Evolutionary conservation across 2,797 vertebrate genomes (phyloP).

Genomic region (Natrix natrix): DNA sequence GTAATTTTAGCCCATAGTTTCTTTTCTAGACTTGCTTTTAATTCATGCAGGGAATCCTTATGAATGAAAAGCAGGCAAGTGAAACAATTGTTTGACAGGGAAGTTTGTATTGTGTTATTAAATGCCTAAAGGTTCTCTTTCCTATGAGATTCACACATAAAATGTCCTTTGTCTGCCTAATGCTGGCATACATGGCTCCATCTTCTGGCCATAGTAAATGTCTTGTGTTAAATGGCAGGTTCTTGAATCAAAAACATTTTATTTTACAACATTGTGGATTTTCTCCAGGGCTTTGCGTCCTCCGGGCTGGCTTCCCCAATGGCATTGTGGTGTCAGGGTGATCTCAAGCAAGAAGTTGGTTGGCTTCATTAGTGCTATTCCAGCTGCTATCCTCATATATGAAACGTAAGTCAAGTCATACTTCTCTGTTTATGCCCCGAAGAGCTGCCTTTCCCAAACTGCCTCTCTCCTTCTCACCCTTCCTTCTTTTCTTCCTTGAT

Average conservation of each 20-base stretch:
- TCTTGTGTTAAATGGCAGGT: not conserved
- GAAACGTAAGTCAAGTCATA: conserved; percentile 81
- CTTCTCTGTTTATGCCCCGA: not conserved
- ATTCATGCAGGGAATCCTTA: not conserved
- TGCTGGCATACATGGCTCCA: not conserved
- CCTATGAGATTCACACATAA: not conserved
- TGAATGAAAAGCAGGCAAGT: not conserved
- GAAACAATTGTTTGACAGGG: not conserved
- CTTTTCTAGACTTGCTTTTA: not conserved
- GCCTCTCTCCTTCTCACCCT: not conserved
- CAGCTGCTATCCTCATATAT: conserved; percentile 91
- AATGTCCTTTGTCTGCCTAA: not conserved
- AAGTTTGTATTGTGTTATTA: not conserved
- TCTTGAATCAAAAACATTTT: not conserved
- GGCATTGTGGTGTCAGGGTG: conserved; percentile 97
- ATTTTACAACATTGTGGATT: conserved; percentile 5
- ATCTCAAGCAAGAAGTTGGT: conserved; percentile 96
- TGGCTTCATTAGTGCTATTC: conserved; percentile 98
- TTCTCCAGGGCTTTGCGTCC: conserved; percentile 89
- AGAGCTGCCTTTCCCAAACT: not conserved
- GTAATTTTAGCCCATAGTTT: not conserved
- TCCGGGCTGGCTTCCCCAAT: conserved; percentile 95
- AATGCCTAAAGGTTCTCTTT: not conserved
- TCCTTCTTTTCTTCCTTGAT: not conserved
- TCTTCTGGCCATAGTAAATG: not conserved